Conservation (phyloP, 1,140 invertebrate species). For the Pseudoatta argentina region DNA sequence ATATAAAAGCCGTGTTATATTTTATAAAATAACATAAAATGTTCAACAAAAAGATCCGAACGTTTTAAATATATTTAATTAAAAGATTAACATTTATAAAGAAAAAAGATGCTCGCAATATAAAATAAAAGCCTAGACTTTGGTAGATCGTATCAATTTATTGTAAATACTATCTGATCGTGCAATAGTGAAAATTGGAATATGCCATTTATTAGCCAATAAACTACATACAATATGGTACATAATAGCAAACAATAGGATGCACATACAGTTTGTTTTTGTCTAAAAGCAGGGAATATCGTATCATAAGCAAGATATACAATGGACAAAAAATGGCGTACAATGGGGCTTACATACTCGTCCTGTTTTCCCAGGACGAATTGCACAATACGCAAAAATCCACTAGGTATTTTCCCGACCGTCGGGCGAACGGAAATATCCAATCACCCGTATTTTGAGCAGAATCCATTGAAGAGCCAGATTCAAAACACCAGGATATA, state of each 20-base stretch:
- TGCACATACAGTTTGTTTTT: conserved; percentile 18
- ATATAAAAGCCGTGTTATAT: not conserved
- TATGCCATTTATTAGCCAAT: conserved; percentile 17
- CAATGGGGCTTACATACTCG: conserved; percentile 38
- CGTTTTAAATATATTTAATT: not conserved
- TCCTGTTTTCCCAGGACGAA: conserved; percentile 43
- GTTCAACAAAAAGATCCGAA: not conserved
- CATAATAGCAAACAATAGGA: conserved; percentile 27
- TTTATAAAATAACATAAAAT: not conserved
- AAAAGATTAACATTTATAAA: not conserved
- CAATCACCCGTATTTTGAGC: conserved; percentile 54
- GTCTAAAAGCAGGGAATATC: not conserved
- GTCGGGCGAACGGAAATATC: conserved; percentile 48
- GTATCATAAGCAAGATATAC: conserved; percentile 47
- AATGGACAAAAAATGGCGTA: conserved; percentile 44
- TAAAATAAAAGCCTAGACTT: not conserved
- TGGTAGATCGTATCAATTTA: not conserved
- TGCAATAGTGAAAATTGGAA: conserved; percentile 12
- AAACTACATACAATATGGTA: conserved; percentile 9
- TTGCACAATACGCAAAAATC: conserved; percentile 56
- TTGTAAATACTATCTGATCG: not conserved
- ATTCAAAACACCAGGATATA: conserved; percentile 60
- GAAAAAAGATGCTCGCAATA: not conserved
- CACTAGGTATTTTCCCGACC: conserved; percentile 47
- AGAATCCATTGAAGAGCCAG: conserved; percentile 48